Evolutionary conservation across 2,888 invertebrate genomes (phyloP).

Genomic region (Drosophila kokeensis): DNA sequence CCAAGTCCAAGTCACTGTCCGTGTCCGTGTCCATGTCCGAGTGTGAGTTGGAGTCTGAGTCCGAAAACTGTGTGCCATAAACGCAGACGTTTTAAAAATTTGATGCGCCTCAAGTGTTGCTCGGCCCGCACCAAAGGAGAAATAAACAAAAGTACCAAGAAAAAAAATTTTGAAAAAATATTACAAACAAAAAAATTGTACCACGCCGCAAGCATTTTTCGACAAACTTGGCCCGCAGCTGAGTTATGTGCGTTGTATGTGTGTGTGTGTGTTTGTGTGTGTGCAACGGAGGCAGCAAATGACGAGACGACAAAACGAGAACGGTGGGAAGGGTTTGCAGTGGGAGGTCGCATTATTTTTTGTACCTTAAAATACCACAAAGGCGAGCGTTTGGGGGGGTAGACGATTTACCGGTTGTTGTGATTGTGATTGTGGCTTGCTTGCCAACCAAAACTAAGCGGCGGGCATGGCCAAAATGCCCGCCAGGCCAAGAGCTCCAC

Average conservation of each 20-base stretch:
- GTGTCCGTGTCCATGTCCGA: constrained; percentile 16
- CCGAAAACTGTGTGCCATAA: constrained; percentile 77
- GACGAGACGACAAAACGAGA: constrained; percentile 23
- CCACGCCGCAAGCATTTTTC: constrained; percentile 65
- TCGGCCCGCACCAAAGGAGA: constrained; percentile 66
- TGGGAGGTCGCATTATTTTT: constrained; percentile 67
- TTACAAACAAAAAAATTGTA: constrained; percentile 60
- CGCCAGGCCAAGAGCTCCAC: constrained; percentile 53
- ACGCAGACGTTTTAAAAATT: constrained; percentile 81
- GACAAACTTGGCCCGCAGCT: constrained; percentile 76
- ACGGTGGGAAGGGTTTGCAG: constrained; percentile 13
- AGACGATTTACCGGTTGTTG: constrained; percentile 67
- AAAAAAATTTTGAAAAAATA: constrained; percentile 35
- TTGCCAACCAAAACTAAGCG: constrained; percentile 64
- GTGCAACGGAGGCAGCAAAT: constrained; percentile 42
- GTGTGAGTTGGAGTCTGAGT: constrained; percentile 38
- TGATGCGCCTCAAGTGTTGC: constrained; percentile 77
- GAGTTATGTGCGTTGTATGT: constrained; percentile 67
- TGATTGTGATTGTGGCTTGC: constrained; percentile 45
- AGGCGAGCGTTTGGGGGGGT: constrained; percentile 16
- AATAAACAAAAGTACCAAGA: constrained; percentile 79
- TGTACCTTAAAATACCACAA: constrained; percentile 75
- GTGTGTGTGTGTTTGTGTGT: constrained; percentile 26
- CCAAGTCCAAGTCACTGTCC: constrained; percentile 46
- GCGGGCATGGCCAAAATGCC: constrained; percentile 64